phyloP scores from a whole-genome alignment of 2,113 vertebrate genomes.

The Mus pahari region DNA sequence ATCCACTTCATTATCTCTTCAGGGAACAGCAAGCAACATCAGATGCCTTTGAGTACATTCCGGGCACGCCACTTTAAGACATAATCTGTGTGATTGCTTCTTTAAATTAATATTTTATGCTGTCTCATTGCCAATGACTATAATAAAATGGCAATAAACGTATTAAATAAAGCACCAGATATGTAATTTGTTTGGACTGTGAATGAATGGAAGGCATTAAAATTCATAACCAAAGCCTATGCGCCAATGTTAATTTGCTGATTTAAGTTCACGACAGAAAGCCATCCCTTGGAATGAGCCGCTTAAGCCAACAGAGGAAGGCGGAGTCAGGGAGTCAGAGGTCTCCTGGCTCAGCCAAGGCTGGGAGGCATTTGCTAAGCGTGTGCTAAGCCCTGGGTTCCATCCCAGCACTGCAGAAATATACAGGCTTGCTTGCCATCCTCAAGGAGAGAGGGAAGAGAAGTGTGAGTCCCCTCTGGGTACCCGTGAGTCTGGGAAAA shows the following conservation, averaged over 20 bases:
- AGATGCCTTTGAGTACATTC: neutral
- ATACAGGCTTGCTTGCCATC: neutral
- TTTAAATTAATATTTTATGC: constrained; percentile 64
- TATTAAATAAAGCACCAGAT: constrained; percentile 57
- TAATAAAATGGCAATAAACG: constrained; percentile 68
- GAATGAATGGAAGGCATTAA: constrained; percentile 71
- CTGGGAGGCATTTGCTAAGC: neutral
- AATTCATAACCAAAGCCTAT: constrained; percentile 67
- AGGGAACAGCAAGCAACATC: rapidly evolving
- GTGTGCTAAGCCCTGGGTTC: neutral
- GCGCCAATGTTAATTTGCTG: constrained; percentile 45
- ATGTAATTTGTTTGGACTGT: constrained; percentile 64
- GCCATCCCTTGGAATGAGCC: neutral
- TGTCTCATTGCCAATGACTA: neutral
- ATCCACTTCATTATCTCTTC: rapidly evolving
- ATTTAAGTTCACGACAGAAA: constrained; percentile 6
- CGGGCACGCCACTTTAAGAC: neutral
- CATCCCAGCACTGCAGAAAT: neutral
- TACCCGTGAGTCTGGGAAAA: rapidly evolving
- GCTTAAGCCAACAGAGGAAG: neutral
- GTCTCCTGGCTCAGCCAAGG: neutral
- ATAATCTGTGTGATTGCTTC: neutral
- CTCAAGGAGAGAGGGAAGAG: neutral
- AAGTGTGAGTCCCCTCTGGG: neutral
- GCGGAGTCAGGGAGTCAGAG: neutral